phyloP scores from a whole-genome alignment of 1,140 invertebrate species.

The Megalonaias nervosa region DNA sequence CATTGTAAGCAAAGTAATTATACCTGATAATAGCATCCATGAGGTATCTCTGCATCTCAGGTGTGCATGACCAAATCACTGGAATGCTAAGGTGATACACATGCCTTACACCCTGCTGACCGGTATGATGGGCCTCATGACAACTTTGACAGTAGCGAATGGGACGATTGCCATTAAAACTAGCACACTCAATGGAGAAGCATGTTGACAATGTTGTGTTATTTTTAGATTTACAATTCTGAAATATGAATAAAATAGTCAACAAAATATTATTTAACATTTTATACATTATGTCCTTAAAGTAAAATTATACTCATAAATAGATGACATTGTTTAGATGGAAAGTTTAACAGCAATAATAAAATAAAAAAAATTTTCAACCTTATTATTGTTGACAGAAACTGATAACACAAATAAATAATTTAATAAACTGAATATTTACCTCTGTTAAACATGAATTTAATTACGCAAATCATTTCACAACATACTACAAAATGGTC shows the following conservation, averaged over 20 bases:
- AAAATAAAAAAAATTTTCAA: too few species aligned
- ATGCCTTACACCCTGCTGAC: constrained; percentile 85
- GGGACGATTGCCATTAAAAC: constrained; percentile 95
- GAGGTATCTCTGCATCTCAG: constrained; percentile 92
- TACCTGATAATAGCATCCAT: constrained; percentile 95
- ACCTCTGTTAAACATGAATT: too few species aligned
- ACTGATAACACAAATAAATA: too few species aligned
- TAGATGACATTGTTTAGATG: too few species aligned
- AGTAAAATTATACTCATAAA: too few species aligned
- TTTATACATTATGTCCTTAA: too few species aligned
- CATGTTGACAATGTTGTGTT: constrained; percentile 97
- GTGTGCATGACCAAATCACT: constrained; percentile 85
- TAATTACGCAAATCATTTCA: too few species aligned
- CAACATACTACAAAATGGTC: too few species aligned
- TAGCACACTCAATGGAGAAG: constrained; percentile 96
- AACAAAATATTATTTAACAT: too few species aligned
- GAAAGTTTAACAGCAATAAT: too few species aligned
- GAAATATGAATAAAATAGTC: constrained; percentile 48
- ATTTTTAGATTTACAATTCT: constrained; percentile 94
- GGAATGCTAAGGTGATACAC: constrained; percentile 90
- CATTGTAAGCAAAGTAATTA: neutral
- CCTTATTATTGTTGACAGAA: too few species aligned
- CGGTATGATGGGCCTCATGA: constrained; percentile 85
- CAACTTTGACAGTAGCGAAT: constrained; percentile 87
- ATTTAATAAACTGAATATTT: too few species aligned